Evolutionary conservation across 2,113 vertebrate genomes (phyloP), one percentile per base, ranked within the genome.

Genomic region (Montifringilla adamsi): DNA sequence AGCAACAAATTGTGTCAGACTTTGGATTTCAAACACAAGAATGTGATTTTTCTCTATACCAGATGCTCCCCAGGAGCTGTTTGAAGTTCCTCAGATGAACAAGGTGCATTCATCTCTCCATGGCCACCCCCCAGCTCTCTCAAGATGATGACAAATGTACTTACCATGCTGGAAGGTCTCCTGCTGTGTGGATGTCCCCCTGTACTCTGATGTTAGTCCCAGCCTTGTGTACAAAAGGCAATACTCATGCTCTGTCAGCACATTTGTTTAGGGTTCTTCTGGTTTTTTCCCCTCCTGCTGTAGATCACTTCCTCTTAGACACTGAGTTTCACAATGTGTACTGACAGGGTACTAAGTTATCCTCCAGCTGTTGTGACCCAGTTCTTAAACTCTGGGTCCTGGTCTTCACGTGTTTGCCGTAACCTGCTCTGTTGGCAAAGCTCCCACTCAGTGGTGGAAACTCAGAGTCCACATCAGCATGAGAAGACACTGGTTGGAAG

Each of bases 271-370:
- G 4, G 43, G 28, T 70, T 89, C 74, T 70, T 93, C 73, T 87
- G 55, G 0, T 7, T 52, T 78, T 66, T 63, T 11, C 2, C 52
- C 74, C 37, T 92, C 49, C 80, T 83, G 14, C 55, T 80, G 55
- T 46, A 53, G 46, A 80, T 33, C n/a, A 89, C 95, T 97, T 97
- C 96, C 94, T 74, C 94, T 89, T 91, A 82, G 79, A 31, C 62
- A 30, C 13, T 0, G 27, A 77, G 72, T 84, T 80, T 84, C 90
- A 87, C 58, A 63, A 20, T 1, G 2, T 1, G 3, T 14, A 33
- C 68, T 43, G 46, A 28, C 15, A 63, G 55, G 30, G 60, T 35
- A 33, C 22, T 31, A n/a, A 28, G 19, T 78, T 58, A 59, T 7
- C 47, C 37, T 50, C 46, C 78, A 47, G 30, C 15, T 77, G 41